A percentile compares a stretch with the other conserved stretches of the same genome.
Evolutionary conservation across 2,888 invertebrate species (phyloP).

Genomic region (Artemia sinica): DNA sequence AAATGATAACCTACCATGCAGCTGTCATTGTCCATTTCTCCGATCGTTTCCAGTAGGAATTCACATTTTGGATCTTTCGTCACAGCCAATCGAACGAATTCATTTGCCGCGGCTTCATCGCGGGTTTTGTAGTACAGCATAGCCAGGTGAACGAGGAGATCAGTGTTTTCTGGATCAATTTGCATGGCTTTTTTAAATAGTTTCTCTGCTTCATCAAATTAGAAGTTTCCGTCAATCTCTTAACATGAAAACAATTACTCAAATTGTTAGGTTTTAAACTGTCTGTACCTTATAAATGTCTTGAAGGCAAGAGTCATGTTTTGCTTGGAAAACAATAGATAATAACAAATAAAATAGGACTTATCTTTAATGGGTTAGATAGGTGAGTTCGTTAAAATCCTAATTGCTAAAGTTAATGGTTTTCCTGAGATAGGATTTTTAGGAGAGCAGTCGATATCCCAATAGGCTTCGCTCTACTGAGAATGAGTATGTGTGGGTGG

Average conservation of each 20-base stretch:
- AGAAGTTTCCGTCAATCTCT: conserved; percentile 62
- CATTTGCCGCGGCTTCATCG: conserved; percentile 59
- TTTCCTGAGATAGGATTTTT: too few relatives aligned
- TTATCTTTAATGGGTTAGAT: too few relatives aligned
- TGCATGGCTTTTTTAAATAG: conserved; percentile 62
- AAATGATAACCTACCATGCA: conserved; percentile 47
- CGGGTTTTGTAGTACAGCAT: conserved; percentile 63
- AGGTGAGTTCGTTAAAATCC: too few relatives aligned
- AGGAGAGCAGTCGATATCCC: too few relatives aligned
- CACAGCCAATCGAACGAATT: conserved; percentile 58
- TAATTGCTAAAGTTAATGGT: too few relatives aligned
- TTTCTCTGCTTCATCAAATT: conserved; percentile 61
- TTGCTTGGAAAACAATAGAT: too few relatives aligned
- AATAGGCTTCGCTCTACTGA: too few relatives aligned
- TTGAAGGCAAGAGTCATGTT: too few relatives aligned
- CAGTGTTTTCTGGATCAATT: conserved; percentile 63
- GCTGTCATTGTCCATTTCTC: conserved; percentile 88
- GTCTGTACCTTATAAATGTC: too few relatives aligned
- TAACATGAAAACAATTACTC: conserved; percentile 23
- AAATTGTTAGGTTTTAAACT: too few relatives aligned
- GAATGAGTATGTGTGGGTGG: too few relatives aligned
- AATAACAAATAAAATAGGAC: too few relatives aligned
- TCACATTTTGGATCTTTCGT: conserved; percentile 78
- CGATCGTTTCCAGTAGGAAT: conserved; percentile 85
- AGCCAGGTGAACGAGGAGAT: conserved; percentile 27